phyloP scores from a whole-genome alignment of 1,140 invertebrate genomes.

The Nasonia longicornis region DNA sequence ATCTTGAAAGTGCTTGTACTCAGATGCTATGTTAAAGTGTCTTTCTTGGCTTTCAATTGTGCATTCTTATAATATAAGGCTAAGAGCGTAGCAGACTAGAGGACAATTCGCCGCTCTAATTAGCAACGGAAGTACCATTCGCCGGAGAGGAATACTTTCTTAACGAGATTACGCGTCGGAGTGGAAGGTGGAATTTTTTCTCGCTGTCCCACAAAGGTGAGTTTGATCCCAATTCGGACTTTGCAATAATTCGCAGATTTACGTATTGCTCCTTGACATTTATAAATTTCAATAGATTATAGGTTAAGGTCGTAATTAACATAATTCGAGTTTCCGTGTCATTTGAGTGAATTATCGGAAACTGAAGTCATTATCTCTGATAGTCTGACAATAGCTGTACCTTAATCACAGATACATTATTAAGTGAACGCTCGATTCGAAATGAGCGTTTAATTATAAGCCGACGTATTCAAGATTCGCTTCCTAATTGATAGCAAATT shows the following conservation, averaged over 20 bases:
- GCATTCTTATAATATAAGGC: conserved; percentile 54
- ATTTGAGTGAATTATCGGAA: background rate
- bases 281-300: too few species aligned
- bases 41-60: conserved; percentile 54
- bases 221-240: background rate
- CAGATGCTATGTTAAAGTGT: conserved; percentile 21
- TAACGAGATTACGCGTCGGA: conserved; percentile 55
- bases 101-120: conserved; percentile 57
- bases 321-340: background rate
- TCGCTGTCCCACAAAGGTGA: background rate
- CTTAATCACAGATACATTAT: conserved; percentile 20
- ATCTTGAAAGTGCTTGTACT: background rate
- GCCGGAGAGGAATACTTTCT: conserved; percentile 54
- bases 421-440: background rate
- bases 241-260: background rate
- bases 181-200: conserved; percentile 9
- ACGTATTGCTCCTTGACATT: background rate
- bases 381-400: conserved; percentile 17
- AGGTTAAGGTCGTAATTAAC: background rate
- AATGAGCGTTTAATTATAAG: background rate
- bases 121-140: conserved; percentile 53
- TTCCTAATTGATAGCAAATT: conserved; percentile 17
- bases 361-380: conserved; percentile 14
- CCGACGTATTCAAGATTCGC: background rate
- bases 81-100: conserved; percentile 39